Base-by-base conservation (phyloP, 2,888 invertebrate genomes). In the Epistrophella euchroma region DNA sequence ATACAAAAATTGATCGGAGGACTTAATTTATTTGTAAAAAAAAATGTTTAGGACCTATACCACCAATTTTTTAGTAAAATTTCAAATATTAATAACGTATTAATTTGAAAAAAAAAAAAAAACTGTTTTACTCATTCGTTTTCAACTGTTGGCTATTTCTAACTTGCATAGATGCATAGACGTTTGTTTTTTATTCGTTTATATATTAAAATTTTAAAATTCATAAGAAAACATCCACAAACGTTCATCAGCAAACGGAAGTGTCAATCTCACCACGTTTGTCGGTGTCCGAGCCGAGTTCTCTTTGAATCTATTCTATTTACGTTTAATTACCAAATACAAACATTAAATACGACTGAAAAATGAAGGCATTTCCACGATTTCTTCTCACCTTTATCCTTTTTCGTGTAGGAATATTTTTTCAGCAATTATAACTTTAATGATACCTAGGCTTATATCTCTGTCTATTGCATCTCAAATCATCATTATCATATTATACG, bases 201-300 rank as follows among this genome's bases (percentile, higher is more conserved):
- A n/a, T n/a, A n/a, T n/a, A n/a, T n/a, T n/a, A n/a, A n/a, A n/a
- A n/a, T n/a, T n/a, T n/a, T n/a, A n/a, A n/a, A n/a, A n/a, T n/a
- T n/a, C n/a, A n/a, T n/a, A n/a, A n/a, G n/a, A n/a, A n/a, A n/a
- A n/a, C n/a, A 43, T 25, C 5, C 25, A 52, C 15, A 52, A 52
- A 32, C n/a, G 10, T 4, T 17, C 32, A 32, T 32, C 32, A 62
- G 40, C 43, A 75, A 79, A 72, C 76, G 58, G 76, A 85, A 81
- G 85, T 77, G 85, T 80, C 81, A 85, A 62, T 80, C 40, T 50
- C 56, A 45, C 73, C 85, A 77, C 81, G 43, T 64, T 68, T 73
- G 60, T 62, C 73, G 68, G 55, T 45, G 13, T 35, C 13, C 13
- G 19, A 60, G 43, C 13, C 13, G 19, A 60, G 43, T 55, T 74